A percentile compares a stretch with the other conserved stretches of the same genome.
phyloP scores from a whole-genome alignment of 2,797 vertebrate species.

The Lepilemur septentrionalis region DNA sequence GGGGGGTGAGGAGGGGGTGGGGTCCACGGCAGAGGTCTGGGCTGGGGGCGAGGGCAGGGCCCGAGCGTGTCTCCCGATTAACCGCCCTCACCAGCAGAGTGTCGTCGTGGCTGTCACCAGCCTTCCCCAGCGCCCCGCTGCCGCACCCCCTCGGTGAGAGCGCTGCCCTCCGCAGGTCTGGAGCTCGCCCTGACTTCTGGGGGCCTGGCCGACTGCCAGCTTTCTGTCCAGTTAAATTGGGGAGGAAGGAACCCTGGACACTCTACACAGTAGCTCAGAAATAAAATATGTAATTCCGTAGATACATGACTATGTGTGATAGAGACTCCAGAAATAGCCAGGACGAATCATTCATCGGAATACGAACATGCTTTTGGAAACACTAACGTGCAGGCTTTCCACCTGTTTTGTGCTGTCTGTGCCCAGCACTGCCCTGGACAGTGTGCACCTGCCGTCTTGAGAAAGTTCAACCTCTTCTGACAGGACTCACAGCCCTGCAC shows the following conservation, averaged over 20 bases:
- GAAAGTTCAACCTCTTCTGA: not conserved
- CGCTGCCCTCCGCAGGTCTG: not conserved
- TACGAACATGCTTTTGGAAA: not conserved
- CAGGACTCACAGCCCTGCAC: not conserved
- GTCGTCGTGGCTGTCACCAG: not conserved
- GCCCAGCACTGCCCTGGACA: too few relatives aligned
- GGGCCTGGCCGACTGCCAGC: not conserved
- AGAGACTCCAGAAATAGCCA: not conserved
- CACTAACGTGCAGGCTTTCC: not conserved
- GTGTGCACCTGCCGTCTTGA: not conserved
- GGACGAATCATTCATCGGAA: not conserved
- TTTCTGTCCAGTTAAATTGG: not conserved
- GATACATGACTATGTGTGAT: not conserved
- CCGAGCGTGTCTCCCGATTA: too few relatives aligned
- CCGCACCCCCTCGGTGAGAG: not conserved
- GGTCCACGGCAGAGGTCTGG: not conserved
- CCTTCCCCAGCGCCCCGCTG: not conserved
- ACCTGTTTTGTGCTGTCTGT: not conserved
- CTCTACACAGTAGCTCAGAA: not conserved
- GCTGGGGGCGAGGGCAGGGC: not conserved
- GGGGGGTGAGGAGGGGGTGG: not conserved
- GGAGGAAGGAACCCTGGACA: not conserved
- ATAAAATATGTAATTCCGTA: not conserved
- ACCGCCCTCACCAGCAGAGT: not conserved
- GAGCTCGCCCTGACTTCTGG: too few relatives aligned